Conservation (phyloP, 2,888 invertebrate species). For the Penaeus monodon region DNA sequence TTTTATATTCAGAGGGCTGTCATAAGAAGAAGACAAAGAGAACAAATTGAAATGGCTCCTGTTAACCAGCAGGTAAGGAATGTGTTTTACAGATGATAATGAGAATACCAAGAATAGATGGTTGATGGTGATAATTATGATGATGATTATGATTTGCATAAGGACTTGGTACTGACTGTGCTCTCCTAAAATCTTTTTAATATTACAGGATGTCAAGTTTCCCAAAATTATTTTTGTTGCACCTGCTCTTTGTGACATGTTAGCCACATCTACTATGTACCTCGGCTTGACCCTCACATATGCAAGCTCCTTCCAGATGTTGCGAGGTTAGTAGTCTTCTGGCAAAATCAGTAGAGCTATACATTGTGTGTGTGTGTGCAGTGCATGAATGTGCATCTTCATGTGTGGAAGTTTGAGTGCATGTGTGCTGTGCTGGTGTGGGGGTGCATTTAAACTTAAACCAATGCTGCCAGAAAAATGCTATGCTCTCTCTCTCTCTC, state of each 20-base stretch:
- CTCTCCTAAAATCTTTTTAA: neutral
- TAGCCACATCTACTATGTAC: slow-evolving; percentile 90
- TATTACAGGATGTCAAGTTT: slow-evolving; percentile 72
- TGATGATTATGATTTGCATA: too few species aligned
- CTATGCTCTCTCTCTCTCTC: too few species aligned
- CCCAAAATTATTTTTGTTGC: slow-evolving; percentile 86
- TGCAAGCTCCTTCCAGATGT: slow-evolving; percentile 96
- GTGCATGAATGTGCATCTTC: too few species aligned
- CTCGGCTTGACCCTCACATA: slow-evolving; percentile 91
- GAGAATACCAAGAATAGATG: neutral
- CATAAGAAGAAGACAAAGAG: slow-evolving; percentile 11
- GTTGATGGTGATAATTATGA: neutral
- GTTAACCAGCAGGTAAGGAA: slow-evolving; percentile 24
- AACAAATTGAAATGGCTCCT: slow-evolving; percentile 53
- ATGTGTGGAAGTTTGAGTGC: too few species aligned
- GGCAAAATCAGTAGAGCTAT: neutral
- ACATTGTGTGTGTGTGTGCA: neutral
- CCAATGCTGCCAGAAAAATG: too few species aligned
- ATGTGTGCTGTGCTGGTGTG: too few species aligned
- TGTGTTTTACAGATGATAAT: neutral
- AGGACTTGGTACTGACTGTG: too few species aligned
- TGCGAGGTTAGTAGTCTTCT: slow-evolving; percentile 77
- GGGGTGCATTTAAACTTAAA: too few species aligned
- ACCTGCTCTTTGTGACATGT: slow-evolving; percentile 90
- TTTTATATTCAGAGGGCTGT: slow-evolving; percentile 41